Base-by-base conservation (phyloP, 1,140 invertebrate species). In the Chironomus striatipennis region DNA sequence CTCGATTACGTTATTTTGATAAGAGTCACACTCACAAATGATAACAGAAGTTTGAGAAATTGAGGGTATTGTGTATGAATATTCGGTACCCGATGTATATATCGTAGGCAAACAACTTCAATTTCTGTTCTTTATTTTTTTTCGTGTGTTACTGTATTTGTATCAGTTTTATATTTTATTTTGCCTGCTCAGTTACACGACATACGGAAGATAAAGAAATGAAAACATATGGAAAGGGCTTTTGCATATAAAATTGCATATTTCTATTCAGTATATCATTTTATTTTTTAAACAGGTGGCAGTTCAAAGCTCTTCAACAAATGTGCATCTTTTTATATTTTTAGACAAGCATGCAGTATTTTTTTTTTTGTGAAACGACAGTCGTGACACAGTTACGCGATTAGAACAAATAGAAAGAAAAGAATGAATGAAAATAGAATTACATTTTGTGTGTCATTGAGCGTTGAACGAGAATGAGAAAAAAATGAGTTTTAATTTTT, bases 341-440 rank as follows among this genome's bases (percentile, higher is more conserved):
- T 57, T 57, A 57, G 47, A 10, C 47, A 57, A n/a, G n/a, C n/a
- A 57, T 57, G 9, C 47, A 34, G 24, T 5, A 34, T 34, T 2
- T 34, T 1, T 34, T 34, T 2, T 34, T 34, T 34, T 34, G 24
- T 34, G 24, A 34, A 34, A 34, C 24, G 24, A 34, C 24, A 34
- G 24, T 34, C 24, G 24, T 34, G 24, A 34, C 24, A 34, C 24
- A 34, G 24, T 57, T 57, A 57, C 47, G 47, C 47, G 47, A 57
- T 57, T 57, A 57, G 47, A 57, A 57, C 47, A 57, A 57, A 57
- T 57, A 57, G 47, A 57, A 57, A 57, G 15, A 15, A 47, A 47
- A 12, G 47, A 57, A 57, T 57, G 47, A 57, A 57, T 34, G 24
- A 15, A 57, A 57, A 57, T 57, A 57, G 47, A 57, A 57, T 57